Percentiles rank a stretch among this genome's conserved stretches.
phyloP scores from a whole-genome alignment of 2,113 vertebrate genomes.

The Lontra canadensis region DNA sequence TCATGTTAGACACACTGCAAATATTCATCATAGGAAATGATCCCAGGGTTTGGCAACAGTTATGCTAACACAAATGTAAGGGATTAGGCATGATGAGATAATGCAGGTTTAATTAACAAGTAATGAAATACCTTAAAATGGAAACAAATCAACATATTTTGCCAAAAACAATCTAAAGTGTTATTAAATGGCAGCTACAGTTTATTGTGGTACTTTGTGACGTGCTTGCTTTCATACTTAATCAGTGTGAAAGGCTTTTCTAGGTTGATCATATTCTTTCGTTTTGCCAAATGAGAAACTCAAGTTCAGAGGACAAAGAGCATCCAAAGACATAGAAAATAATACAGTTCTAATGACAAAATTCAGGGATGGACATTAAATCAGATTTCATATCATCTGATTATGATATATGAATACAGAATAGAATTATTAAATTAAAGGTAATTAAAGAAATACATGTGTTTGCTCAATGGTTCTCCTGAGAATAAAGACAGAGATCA shows the following conservation, averaged over 20 bases:
- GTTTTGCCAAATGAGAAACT: neutral
- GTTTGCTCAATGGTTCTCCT: neutral
- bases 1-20: neutral
- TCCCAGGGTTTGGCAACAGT: neutral
- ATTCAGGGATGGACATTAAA: neutral
- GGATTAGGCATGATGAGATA: neutral
- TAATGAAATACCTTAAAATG: neutral
- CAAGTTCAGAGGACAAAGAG: neutral
- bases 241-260: neutral
- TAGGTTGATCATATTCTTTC: neutral
- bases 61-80: neutral
- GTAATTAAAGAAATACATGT: constrained; percentile 1
- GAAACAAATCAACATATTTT: neutral
- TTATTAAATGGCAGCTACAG: neutral
- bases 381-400: neutral
- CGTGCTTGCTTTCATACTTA: neutral
- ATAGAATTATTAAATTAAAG: neutral
- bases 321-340: neutral
- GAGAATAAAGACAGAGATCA: neutral
- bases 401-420: too few species aligned
- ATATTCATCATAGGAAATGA: neutral
- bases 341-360: neutral
- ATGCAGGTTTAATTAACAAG: neutral
- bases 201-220: neutral
- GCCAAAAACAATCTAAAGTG: neutral